Evolutionary conservation across 2,888 invertebrate genomes (phyloP).

Genomic region (Tachina grossa): DNA sequence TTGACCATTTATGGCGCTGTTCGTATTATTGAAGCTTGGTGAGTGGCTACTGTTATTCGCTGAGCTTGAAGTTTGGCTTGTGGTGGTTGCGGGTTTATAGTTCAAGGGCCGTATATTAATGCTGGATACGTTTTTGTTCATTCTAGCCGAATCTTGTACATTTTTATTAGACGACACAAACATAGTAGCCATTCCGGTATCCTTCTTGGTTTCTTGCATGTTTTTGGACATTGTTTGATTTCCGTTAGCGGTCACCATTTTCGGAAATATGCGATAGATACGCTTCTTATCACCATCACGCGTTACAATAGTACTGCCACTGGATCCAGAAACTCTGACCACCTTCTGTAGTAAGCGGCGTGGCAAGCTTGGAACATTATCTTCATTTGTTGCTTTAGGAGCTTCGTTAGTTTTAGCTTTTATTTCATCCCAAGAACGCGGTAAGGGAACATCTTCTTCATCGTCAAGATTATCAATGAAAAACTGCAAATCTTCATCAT

Average conservation of each 20-base stretch:
- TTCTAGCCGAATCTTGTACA: neutral
- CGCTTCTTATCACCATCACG: slow-evolving; percentile 67
- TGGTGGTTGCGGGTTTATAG: neutral
- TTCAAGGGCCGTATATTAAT: neutral
- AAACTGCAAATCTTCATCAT: slow-evolving; percentile 41
- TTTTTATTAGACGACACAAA: slow-evolving; percentile 22
- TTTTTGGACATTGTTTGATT: neutral
- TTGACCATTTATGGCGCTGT: slow-evolving; percentile 17
- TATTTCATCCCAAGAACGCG: slow-evolving; percentile 43
- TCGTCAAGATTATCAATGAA: slow-evolving; percentile 37
- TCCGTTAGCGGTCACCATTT: slow-evolving; percentile 4
- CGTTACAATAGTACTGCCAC: slow-evolving; percentile 43
- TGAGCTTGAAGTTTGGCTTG: neutral
- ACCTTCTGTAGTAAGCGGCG: slow-evolving; percentile 70
- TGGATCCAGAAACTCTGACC: slow-evolving; percentile 62
- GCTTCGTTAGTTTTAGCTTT: slow-evolving; percentile 16
- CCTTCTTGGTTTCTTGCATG: neutral
- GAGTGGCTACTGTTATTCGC: neutral
- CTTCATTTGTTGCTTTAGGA: neutral
- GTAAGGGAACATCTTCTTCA: slow-evolving; percentile 46
- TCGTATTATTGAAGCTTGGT: neutral
- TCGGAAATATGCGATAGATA: slow-evolving; percentile 70
- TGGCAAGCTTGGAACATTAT: slow-evolving; percentile 31
- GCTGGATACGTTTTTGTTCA: neutral
- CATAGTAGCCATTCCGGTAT: slow-evolving; percentile 32